Evolutionary conservation across 2,797 vertebrate genomes (phyloP), one percentile per base, ranked within the genome.

Genomic region (Acanthiza pusilla): DNA sequence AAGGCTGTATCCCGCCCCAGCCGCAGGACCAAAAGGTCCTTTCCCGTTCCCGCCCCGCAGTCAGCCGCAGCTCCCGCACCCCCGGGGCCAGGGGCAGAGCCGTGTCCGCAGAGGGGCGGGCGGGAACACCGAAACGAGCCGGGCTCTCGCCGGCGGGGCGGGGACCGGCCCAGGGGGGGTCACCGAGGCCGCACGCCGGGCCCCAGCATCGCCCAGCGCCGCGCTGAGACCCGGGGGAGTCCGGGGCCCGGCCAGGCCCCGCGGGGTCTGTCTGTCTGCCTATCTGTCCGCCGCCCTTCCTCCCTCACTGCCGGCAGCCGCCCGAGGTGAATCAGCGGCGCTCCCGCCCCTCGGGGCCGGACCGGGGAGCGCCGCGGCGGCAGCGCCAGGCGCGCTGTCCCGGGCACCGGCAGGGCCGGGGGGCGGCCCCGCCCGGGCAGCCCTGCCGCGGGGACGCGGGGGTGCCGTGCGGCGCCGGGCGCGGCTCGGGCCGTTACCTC

Each of bases 401-500:
- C 38, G 32, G 27, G 50, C 71, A 48, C 36, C 66, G 4, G 23
- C n/a, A n/a, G 68, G 68, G 48, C 68, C 67, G 17, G 19, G 38
- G 53, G 32, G 40, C 45, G 30, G 29, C 36, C 42, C 16, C 16
- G 17, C 16, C 42, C 42, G 42, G 42, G 16, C 42, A 18, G 42
- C 16, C 42, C 42, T 10, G 9, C 26, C 2, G 10, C 2, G 13
- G 7, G 7, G 25, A 11, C 7, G 16, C 11, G 2, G 47, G 47
- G 45, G 36, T 21, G 45, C 19, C 19, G 19, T 23, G 47, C 22
- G 47, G 47, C 47, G 47, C 21, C 47, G 47, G 40, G 13, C 7
- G 16, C 30, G 5, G 17, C 22, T 12, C 29, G 22, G 2, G 11
- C 84, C 85, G 34, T 90, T 95, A 95, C 96, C 94, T 95, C 60